phyloP scores from a whole-genome alignment of 2,888 invertebrate species.

The Macrophya alboannulata region DNA sequence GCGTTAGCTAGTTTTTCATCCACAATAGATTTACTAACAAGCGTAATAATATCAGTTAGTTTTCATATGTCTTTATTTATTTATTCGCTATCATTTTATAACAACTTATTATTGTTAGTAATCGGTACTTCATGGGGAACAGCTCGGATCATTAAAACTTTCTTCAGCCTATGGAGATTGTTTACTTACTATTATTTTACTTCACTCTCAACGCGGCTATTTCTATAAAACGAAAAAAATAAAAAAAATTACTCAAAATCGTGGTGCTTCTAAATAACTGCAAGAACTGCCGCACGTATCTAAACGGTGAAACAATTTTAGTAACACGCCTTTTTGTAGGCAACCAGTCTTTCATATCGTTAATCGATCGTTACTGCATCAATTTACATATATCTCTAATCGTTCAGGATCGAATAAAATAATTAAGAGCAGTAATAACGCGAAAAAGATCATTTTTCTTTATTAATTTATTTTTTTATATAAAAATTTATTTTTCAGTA shows the following conservation, averaged over 20 bases:
- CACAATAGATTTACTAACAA: no score
- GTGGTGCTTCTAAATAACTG: background rate
- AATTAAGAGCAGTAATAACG: background rate
- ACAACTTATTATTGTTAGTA: no score
- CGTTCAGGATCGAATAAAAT: background rate
- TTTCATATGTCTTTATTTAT: no score
- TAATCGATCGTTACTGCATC: background rate
- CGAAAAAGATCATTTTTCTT: background rate
- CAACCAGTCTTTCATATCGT: background rate
- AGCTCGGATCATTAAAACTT: no score
- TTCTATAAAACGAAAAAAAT: no score
- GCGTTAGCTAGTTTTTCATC: background rate
- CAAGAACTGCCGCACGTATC: background rate
- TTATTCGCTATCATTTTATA: background rate
- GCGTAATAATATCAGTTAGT: no score
- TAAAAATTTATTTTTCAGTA: background rate
- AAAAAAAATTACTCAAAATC: background rate
- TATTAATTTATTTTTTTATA: background rate
- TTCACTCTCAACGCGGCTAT: no score
- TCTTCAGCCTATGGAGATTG: no score
- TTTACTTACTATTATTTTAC: no score
- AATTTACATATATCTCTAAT: background rate
- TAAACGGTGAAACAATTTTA: background rate
- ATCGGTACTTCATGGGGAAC: no score
- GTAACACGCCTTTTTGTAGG: background rate